These are phyloP conservation scores for Hypothenemus hampei DNA, from an alignment of 1,140 invertebrate species.

Conservation along the genomic window DNA sequence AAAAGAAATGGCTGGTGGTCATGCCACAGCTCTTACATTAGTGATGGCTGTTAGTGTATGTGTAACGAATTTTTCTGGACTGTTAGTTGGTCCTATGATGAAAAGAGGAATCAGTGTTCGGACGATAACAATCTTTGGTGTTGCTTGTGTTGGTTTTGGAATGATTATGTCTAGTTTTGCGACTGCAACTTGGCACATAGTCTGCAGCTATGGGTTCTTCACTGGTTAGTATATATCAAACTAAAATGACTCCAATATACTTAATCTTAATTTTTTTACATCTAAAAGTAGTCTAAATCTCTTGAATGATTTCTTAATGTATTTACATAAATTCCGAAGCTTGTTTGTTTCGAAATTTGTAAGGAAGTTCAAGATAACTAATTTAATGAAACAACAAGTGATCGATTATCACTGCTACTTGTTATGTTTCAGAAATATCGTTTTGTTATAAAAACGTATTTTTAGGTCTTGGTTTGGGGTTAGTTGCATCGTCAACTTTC, in stretches of 20 bases:
- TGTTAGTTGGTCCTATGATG: conserved; percentile 60
- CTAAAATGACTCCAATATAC: too few relatives aligned
- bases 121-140: conserved; percentile 57
- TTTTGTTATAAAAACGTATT: conserved; percentile 38
- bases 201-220: conserved; percentile 63
- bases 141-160: conserved; percentile 55
- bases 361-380: too few relatives aligned
- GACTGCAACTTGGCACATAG: conserved; percentile 57
- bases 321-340: too few relatives aligned
- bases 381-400: too few relatives aligned
- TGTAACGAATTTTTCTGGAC: conserved; percentile 64
- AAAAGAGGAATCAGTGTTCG: conserved; percentile 56
- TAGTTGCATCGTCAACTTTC: conserved; percentile 63
- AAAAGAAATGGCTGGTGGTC: conserved; percentile 56
- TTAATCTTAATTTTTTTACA: too few relatives aligned
- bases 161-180: conserved; percentile 59
- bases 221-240: conserved; percentile 49
- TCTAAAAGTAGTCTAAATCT: too few relatives aligned
- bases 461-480: conserved; percentile 59
- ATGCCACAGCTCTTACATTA: conserved; percentile 58
- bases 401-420: too few relatives aligned
- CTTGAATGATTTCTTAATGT: too few relatives aligned
- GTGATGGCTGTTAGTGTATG: conserved; percentile 64
- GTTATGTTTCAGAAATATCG: too few relatives aligned
- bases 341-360: too few relatives aligned